Evolutionary conservation across 2,113 vertebrate species (phyloP), one percentile per base, ranked within the genome.

Genomic region (Nansenia antarctica): DNA sequence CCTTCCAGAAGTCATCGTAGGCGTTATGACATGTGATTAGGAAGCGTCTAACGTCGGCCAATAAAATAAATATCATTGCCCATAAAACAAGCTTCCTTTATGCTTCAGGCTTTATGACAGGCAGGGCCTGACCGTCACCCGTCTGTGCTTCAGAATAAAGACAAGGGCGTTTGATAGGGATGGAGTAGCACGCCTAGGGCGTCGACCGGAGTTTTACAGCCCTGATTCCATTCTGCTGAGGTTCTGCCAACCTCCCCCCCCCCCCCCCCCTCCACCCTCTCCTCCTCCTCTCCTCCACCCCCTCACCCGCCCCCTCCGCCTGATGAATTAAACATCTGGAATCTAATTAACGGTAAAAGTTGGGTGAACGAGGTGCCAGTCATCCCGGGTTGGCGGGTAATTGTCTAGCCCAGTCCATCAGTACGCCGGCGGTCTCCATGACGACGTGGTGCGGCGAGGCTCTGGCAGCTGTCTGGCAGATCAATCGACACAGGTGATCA

Each of bases 301-400:
- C n/a, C n/a, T n/a, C n/a, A n/a, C n/a, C n/a, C n/a, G n/a, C n/a
- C n/a, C n/a, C n/a, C n/a, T n/a, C n/a, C n/a, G n/a, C n/a, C n/a
- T n/a, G n/a, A 49, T 30, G 53, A 72, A 47, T 34, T n/a, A 49
- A 69, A 61, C 67, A 69, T 34, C 67, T 60, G 39, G 34, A 49
- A 27, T 42, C 26, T 32, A 59, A 65, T 72, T 42, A 72, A 29
- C 37, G n/a, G 12, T 3, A 18, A 22, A n/a, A 1, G 26, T 27
- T 2, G n/a, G 20, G 20, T 22, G 63, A 15, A 42, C 14, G 18
- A 15, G 39, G n/a, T n/a, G 18, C 39, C 39, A 42, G 39, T n/a
- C n/a, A 18, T 18, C 2, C 39, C 14, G 1, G 12, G 39, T 18
- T 42, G 12, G 15, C 39, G 18, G 39, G 39, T 42, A 18, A 18